Evolutionary conservation across 1,140 invertebrate species (phyloP).

Genomic region (Drosophila tani): DNA sequence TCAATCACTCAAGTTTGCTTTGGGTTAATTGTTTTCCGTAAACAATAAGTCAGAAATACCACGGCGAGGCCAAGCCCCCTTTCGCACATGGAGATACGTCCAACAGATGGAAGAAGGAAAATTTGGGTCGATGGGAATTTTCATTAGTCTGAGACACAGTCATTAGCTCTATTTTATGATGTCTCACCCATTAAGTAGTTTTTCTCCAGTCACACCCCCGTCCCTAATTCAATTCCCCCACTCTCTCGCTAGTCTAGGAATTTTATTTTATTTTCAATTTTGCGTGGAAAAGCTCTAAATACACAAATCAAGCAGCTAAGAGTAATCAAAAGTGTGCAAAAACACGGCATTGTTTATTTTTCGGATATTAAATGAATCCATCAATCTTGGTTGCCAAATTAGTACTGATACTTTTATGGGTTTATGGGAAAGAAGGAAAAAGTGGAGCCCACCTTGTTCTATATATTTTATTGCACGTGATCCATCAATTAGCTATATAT

Average conservation of each 20-base stretch:
- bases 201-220: neutral
- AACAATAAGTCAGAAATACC: slow-evolving; percentile 52
- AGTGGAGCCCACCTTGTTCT: neutral
- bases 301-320: neutral
- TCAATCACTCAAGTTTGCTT: slow-evolving; percentile 61
- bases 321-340: slow-evolving; percentile 12
- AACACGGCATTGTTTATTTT: slow-evolving; percentile 10
- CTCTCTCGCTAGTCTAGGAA: slow-evolving; percentile 3
- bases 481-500: slow-evolving; percentile 35
- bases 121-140: slow-evolving; percentile 51
- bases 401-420: neutral
- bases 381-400: slow-evolving; percentile 18
- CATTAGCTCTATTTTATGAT: slow-evolving; percentile 59
- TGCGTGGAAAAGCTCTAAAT: slow-evolving; percentile 5
- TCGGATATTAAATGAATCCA: neutral
- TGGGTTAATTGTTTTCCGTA: slow-evolving; percentile 66
- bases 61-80: slow-evolving; percentile 4
- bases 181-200: slow-evolving; percentile 66
- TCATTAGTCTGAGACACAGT: slow-evolving; percentile 75
- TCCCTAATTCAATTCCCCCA: neutral
- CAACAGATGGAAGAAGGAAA: slow-evolving; percentile 29
- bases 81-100: slow-evolving; percentile 26
- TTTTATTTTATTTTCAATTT: slow-evolving; percentile 18
- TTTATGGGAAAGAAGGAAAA: neutral
- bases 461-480: slow-evolving; percentile 11